Evolutionary conservation across 2,888 invertebrate species (phyloP).

Genomic region (Piscicola geometra): DNA sequence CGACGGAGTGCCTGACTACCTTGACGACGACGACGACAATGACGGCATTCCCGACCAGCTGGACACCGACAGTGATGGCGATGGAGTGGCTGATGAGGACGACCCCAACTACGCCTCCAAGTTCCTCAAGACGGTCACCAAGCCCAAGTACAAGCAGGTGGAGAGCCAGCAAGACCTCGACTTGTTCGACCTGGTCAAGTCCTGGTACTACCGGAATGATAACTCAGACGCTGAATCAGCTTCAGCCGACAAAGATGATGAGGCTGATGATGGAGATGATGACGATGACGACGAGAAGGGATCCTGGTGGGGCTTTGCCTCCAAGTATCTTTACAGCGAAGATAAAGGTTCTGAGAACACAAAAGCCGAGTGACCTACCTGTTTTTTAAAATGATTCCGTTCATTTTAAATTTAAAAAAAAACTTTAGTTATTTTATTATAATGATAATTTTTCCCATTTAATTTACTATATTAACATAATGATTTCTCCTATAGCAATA

Average conservation of each 20-base stretch:
- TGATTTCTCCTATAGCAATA: no score
- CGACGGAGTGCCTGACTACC: conserved; percentile 48
- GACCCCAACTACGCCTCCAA: conserved; percentile 43
- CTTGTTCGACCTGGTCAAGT: conserved; percentile 38
- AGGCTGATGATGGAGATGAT: conserved; percentile 17
- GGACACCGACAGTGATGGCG: conserved; percentile 47
- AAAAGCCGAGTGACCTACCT: background rate
- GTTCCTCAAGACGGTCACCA: conserved; percentile 46
- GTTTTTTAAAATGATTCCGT: background rate
- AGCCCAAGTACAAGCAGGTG: conserved; percentile 32
- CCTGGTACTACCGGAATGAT: conserved; percentile 33
- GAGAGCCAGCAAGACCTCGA: conserved; percentile 38
- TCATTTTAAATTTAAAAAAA: background rate
- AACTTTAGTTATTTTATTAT: background rate
- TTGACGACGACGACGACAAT: conserved; percentile 42
- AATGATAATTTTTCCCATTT: no score
- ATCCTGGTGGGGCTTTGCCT: background rate
- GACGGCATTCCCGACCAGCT: conserved; percentile 48
- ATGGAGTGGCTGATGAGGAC: conserved; percentile 45
- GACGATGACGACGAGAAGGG: conserved; percentile 14
- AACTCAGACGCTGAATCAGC: background rate
- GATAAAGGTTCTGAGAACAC: background rate
- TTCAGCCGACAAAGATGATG: conserved; percentile 1
- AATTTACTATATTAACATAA: no score
- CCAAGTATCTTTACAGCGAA: background rate